A percentile compares a stretch with the other conserved stretches of the same genome.
Evolutionary conservation across 2,113 vertebrate genomes (phyloP).

Genomic region (Myotis davidii): DNA sequence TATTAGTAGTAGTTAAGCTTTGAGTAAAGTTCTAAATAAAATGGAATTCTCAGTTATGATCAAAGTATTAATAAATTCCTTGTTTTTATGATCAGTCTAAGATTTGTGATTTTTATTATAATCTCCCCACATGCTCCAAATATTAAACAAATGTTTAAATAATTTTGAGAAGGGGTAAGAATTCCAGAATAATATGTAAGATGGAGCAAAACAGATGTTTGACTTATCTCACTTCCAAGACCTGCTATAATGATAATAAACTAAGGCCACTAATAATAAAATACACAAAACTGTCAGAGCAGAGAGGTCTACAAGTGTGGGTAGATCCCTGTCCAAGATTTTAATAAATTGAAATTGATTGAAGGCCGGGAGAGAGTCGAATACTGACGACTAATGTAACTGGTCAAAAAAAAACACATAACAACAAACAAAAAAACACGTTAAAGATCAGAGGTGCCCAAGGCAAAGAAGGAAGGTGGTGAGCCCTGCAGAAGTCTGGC

Average conservation of each 20-base stretch:
- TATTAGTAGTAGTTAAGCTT: background rate
- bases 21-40: background rate
- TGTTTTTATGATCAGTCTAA: background rate
- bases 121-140: background rate
- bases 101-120: background rate
- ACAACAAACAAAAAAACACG: too few relatives aligned
- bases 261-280: background rate
- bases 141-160: background rate
- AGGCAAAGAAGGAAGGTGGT: background rate
- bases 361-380: background rate
- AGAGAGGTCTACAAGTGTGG: background rate
- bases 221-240: background rate
- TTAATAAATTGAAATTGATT: conserved; percentile 14
- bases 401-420: background rate
- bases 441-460: background rate
- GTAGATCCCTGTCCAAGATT: background rate
- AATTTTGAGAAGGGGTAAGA: background rate
- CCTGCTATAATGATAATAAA: conserved; percentile 1
- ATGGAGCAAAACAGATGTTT: background rate
- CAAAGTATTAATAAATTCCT: background rate
- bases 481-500: background rate
- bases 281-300: background rate
- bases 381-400: background rate
- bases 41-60: background rate
- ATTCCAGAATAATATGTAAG: background rate